Evolutionary conservation across 2,797 vertebrate species (phyloP), one percentile per base, ranked within the genome.

Genomic region (Halcyon smyrnensis): DNA sequence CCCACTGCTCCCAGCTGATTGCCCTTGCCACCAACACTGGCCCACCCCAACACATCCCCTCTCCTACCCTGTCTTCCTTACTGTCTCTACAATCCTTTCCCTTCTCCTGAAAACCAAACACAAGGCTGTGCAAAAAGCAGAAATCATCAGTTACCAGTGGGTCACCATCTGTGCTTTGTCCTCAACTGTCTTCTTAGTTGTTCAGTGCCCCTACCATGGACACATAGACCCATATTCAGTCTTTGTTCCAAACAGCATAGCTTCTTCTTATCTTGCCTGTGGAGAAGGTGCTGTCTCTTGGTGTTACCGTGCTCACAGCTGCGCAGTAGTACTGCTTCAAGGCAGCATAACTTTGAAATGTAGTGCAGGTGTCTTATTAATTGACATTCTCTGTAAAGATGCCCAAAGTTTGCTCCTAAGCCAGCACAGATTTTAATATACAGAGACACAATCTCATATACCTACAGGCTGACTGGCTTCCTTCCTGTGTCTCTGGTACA

Each of bases 11-110:
- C 12, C 21, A 74, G 64, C 28, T 67, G 13, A 23, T 84, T 70
- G 20, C 5, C 50, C 48, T 73, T 63, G 34, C 11, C 48, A 81
- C 13, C 36, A 63, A 2, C 23, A 3, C 15, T 39, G 30, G 24
- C 41, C 12, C 16, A 65, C 1, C 0, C 5, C 14, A 30, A 15
- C 43, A 1, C 5, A 3, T 32, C 4, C 17, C n/a, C 0, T 0
- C 3, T 87, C 9, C 20, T 23, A 15, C 19, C 4, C 14, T 62
- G 28, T 23, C 34, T 75, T 71, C 19, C 21, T 16, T 57, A 4
- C 23, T 28, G 28, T 13, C 8, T 57, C 8, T 53, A 28, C 27
- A 46, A 59, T 45, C 10, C 2, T 69, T 16, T 87, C 8, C 9
- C 9, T 51, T 83, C 36, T 65, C 37, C 32, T 32, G 15, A 63